Base-by-base conservation (phyloP, 1,140 invertebrate genomes). In the Scaptomyza graminum region DNA sequence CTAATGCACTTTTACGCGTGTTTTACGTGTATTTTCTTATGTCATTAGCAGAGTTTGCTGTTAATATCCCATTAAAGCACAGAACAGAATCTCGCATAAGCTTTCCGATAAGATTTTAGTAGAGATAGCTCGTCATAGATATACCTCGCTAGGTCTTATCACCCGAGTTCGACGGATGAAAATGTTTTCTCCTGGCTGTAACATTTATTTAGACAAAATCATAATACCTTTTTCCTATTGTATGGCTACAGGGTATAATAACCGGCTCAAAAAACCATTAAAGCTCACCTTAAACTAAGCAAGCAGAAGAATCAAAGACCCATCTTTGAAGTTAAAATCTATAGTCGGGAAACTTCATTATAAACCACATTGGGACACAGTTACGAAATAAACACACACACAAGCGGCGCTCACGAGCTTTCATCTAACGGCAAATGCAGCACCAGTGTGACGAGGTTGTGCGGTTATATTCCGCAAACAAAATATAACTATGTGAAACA, bases 311-410 rank as follows among this genome's bases (percentile, higher is more conserved):
- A n/a, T 12, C 66, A 67, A 5, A 63, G 51, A 50, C 43, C 69
- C 64, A 79, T 43, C 50, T 63, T 79, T 83, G 67, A 84, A 83
- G 80, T 79, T 84, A 71, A 84, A 76, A 67, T 84, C 84, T 83
- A 85, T 87, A 79, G 83, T 66, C 82, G 88, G 83, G 83, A 85
- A 87, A 87, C 82, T 87, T 88, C 82, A 88, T 88, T 88, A 87
- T 88, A 87, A 87, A 88, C 83, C 78, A 79, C 82, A 87, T 88
- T 87, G 82, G 83, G 67, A 87, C 79, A 84, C 61, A 75, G 70
- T 78, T 70, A 54, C 34, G 15, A 54, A 39, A 54, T 54, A 54
- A 16, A 54, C 34, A 31, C 8, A 49, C 31, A 44, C n/a, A n/a
- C n/a, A n/a, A n/a, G n/a, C n/a, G 22, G 52, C 18, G 46, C 5